Evolutionary conservation across 2,888 invertebrate species (phyloP).

Genomic region (Nomada lathburiana): DNA sequence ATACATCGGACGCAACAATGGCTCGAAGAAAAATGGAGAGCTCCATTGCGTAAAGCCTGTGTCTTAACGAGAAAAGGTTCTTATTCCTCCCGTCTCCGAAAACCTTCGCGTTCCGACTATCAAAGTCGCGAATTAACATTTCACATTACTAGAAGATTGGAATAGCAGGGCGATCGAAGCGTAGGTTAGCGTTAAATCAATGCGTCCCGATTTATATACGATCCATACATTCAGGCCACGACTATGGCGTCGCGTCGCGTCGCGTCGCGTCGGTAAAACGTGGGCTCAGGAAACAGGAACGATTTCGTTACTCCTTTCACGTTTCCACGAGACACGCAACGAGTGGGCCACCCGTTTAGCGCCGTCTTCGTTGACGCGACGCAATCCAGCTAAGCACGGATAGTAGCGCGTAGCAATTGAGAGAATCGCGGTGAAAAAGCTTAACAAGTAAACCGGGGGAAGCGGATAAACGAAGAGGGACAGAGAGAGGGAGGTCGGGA

Average conservation of each 20-base stretch:
- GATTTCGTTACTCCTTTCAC: slow-evolving; percentile 5
- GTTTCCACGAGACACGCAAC: neutral
- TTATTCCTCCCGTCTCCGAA: slow-evolving; percentile 25
- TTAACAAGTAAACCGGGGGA: neutral
- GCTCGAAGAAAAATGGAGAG: slow-evolving; percentile 28
- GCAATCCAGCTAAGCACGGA: too few species aligned
- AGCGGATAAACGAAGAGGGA: neutral
- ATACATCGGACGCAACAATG: slow-evolving; percentile 58
- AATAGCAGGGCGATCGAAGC: too few species aligned
- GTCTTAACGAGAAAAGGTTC: slow-evolving; percentile 27
- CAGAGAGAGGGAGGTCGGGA: neutral
- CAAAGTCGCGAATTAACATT: neutral
- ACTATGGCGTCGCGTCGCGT: too few species aligned
- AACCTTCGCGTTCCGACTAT: slow-evolving; percentile 44
- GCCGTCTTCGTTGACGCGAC: neutral
- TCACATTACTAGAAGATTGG: neutral
- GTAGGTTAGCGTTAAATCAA: too few species aligned
- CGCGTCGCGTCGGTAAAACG: neutral
- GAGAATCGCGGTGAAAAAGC: neutral
- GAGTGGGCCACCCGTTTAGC: neutral
- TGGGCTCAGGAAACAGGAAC: neutral
- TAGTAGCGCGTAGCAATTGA: neutral
- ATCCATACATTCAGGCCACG: too few species aligned
- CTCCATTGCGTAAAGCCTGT: slow-evolving; percentile 39
- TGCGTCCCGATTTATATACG: too few species aligned